These are phyloP conservation scores for Pandion haliaetus DNA, from an alignment of 2,113 vertebrate genomes.

Conservation along the genomic window DNA sequence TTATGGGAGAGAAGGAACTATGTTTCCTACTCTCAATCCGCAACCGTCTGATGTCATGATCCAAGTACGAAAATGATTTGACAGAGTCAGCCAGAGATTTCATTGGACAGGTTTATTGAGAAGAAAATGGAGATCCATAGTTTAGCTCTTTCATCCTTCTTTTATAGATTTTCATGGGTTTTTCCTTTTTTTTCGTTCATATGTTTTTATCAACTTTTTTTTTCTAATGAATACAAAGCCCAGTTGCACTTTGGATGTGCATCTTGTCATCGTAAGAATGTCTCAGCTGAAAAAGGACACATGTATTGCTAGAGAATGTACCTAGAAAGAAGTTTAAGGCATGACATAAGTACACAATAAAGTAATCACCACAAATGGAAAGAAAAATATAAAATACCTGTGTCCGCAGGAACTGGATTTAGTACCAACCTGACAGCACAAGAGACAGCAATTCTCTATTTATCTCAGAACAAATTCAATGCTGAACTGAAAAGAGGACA, in stretches of 20 bases:
- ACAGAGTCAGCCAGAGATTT: not conserved
- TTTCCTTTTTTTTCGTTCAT: not conserved
- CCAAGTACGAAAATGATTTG: not conserved
- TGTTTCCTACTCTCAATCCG: not conserved
- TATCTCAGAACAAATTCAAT: not conserved
- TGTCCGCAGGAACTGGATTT: not conserved
- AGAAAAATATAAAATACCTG: not conserved
- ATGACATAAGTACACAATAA: not conserved
- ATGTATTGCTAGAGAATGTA: not conserved
- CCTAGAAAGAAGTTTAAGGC: not conserved
- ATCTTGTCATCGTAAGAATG: not conserved
- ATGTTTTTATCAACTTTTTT: not conserved
- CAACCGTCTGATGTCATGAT: not conserved
- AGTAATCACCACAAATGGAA: not conserved
- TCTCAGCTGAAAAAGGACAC: not conserved
- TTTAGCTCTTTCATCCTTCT: not conserved
- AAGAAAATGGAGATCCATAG: not conserved
- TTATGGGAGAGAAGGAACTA: not conserved
- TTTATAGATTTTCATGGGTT: not conserved
- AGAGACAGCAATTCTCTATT: not conserved
- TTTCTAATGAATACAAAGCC: not conserved
- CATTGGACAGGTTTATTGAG: not conserved
- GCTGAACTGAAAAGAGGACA: not conserved
- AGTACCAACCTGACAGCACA: not conserved
- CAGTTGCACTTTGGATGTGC: not conserved